Evolutionary conservation across 2,113 vertebrate species (phyloP).

Genomic region (Drymodes brunneopygia): DNA sequence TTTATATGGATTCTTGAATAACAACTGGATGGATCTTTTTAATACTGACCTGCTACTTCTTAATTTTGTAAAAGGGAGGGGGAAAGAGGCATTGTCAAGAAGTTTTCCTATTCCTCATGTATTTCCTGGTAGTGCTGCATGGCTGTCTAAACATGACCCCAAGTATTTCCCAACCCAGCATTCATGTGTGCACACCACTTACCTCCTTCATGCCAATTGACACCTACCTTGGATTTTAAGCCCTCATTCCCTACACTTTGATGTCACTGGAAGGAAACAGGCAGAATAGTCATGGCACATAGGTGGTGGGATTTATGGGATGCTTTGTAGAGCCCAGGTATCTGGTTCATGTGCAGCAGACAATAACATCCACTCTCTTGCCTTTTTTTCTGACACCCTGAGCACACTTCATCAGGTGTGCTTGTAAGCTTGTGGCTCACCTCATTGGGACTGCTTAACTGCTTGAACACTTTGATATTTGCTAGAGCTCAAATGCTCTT

Average conservation of each 20-base stretch:
- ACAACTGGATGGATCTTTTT: background rate
- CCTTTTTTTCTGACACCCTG: background rate
- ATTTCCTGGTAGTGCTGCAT: background rate
- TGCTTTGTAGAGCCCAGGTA: background rate
- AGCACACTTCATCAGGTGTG: background rate
- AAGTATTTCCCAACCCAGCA: background rate
- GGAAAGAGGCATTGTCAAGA: background rate
- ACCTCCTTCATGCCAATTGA: background rate
- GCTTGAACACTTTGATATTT: background rate
- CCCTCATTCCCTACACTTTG: background rate
- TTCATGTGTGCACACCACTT: rapidly evolving
- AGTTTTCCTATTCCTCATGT: background rate
- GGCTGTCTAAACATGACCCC: background rate
- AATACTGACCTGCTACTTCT: background rate
- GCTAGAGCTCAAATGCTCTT: background rate
- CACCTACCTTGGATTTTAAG: background rate
- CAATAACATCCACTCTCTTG: background rate
- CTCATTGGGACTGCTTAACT: background rate
- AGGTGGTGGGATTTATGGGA: background rate
- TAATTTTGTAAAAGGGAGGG: background rate
- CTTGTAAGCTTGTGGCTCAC: background rate
- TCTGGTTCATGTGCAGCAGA: background rate
- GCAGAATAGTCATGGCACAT: background rate
- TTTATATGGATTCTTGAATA: background rate
- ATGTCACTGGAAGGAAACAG: background rate